Evolutionary conservation across 2,113 vertebrate species (phyloP), one percentile per base, ranked within the genome.

Genomic region (Delphinus delphis): DNA sequence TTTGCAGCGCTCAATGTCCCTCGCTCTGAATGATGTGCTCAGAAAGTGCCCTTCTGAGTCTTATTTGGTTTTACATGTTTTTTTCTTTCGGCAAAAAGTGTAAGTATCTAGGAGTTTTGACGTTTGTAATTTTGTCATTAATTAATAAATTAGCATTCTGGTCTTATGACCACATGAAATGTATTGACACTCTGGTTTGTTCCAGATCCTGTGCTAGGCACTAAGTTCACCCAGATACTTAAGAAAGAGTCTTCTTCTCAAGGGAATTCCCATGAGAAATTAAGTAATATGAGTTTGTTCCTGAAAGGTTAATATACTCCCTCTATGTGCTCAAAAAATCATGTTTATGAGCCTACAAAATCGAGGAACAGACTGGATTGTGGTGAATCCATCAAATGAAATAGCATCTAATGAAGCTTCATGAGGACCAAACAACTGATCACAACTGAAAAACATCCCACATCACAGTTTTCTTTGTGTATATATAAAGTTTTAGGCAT

Each of bases 261-360:
- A 44, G 68, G 17, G 91, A 81, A 3, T 88, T 73, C 26, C 38
- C 26, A 60, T 87, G 65, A 89, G 55, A 93, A 82, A 74, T 87
- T 95, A 94, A 89, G 87, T 90, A 93, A 63, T 47, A n/a, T 84
- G 70, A 92, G 21, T 84, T 87, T 92, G 68, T 92, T 96, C 80
- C 31, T 87, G 55, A 97, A 95, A 83, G 67, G 62, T 50, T 88
- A 91, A 93, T 88, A 47, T 28, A 71, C 74, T 85, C 44, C 44
- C 26, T 68, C 55, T 33, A 4, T 74, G 38, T 94, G 44, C 20
- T 83, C 68, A 80, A 36, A 93, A 93, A 83, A 77, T 88, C 36
- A 62, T 55, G 18, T 71, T 87, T 70, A 77, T 90, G 31, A 92
- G 44, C 68, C 84, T 92, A 33, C 36, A 92, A 71, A 79, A 76